Evolutionary conservation across 2,797 vertebrate genomes (phyloP), one percentile per base, ranked within the genome.

Genomic region (Meda fulgida): DNA sequence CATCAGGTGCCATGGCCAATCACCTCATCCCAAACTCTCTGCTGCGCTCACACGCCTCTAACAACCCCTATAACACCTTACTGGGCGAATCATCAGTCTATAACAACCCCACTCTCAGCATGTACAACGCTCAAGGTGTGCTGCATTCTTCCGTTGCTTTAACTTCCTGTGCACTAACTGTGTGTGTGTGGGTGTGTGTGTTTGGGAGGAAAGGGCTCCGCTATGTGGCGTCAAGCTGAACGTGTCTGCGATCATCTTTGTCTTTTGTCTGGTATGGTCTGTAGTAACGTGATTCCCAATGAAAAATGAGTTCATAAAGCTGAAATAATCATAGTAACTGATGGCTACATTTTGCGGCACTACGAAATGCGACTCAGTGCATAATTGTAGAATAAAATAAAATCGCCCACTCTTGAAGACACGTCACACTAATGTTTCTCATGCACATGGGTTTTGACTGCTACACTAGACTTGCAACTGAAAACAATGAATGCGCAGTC

Each of bases 51-150:
- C 98, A 99, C 97, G 97, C 97, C 96, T 98, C 97, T 98, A 99
- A 99, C 97, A 99, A 99, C 97, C 98, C 98, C 94, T 99, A 99
- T 99, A 99, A 99, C 94, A 99, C 98, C 96, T 97, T 99, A 97
- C 97, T 99, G 94, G 98, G 97, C 96, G 98, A 99, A 94, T 97
- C 98, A 92, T 97, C 97, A 90, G 96, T 98, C 96, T 99, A 97
- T 99, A 99, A 99, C 98, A 98, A 99, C 97, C 97, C 98, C 93
- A 94, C 96, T 93, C 96, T 98, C 97, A 98, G 97, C 98, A 98
- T 98, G 97, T 99, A 99, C 98, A 99, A 98, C 97, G 93, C 97
- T 95, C 98, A 98, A 99, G 98, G 98, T 99, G 98, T 97, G 97
- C 96, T 82, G 86, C 82, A 73, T 58, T 85, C 63, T 66, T 88